These are phyloP conservation scores for Zeus faber DNA, from an alignment of 2,113 vertebrate genomes.

Conservation along the genomic window DNA sequence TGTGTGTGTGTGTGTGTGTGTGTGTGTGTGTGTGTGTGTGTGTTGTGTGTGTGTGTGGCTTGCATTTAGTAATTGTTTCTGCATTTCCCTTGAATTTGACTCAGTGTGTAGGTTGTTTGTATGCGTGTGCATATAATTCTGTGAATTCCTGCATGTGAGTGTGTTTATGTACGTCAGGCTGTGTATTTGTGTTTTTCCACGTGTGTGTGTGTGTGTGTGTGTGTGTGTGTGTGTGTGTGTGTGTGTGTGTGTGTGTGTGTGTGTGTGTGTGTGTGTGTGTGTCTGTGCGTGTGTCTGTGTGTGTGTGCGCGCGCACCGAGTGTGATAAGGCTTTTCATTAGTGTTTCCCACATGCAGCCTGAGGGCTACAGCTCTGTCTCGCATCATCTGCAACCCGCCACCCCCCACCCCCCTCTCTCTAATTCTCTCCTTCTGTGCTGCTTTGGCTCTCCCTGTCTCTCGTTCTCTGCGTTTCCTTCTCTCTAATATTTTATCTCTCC, in stretches of 20 bases:
- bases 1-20: constrained; percentile 23
- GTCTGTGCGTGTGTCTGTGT: constrained; percentile 4
- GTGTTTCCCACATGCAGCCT: constrained; percentile 49
- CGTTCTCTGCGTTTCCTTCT: background rate
- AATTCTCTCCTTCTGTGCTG: background rate
- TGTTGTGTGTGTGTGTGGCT: background rate
- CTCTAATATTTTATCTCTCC: background rate
- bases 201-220: constrained; percentile 17
- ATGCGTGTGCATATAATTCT: background rate
- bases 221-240: constrained; percentile 1
- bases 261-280: constrained; percentile 6
- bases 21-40: constrained; percentile 16
- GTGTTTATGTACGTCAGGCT: background rate
- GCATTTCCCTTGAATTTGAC: background rate
- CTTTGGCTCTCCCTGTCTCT: background rate
- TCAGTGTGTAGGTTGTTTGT: too few relatives aligned
- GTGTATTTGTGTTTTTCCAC: background rate
- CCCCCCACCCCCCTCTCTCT: constrained; percentile 6
- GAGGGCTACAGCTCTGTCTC: constrained; percentile 46
- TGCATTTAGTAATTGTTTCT: too few relatives aligned
- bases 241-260: constrained; percentile 6
- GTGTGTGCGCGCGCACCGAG: constrained; percentile 18
- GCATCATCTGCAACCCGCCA: constrained; percentile 35
- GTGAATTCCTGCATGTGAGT: background rate
- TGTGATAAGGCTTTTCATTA: constrained; percentile 58